Conservation (phyloP, 2,113 vertebrate species). For the Scytalopus superciliaris region DNA sequence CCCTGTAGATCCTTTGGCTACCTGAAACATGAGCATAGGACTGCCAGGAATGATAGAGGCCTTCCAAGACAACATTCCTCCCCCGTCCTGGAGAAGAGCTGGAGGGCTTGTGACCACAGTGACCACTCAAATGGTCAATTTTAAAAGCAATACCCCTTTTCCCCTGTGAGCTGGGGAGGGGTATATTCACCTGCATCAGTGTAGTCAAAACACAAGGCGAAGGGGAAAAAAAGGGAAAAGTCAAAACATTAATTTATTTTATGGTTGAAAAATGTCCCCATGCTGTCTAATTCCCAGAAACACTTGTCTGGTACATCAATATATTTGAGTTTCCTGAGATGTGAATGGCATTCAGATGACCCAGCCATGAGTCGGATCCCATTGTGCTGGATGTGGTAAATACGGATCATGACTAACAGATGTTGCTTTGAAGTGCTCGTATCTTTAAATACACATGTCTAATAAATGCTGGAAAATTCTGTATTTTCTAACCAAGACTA, state of each 20-base stretch:
- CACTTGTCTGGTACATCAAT: neutral
- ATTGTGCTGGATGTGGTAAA: slow-evolving; percentile 36
- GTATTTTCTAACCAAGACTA: neutral
- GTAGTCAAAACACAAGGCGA: neutral
- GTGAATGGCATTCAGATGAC: neutral
- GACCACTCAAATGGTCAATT: neutral
- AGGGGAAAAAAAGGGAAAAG: neutral
- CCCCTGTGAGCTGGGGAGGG: accelerated
- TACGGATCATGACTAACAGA: slow-evolving; percentile 29
- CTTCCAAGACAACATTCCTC: neutral
- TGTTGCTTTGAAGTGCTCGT: slow-evolving; percentile 31
- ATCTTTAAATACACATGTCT: slow-evolving; percentile 18
- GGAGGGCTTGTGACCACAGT: neutral
- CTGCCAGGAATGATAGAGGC: neutral
- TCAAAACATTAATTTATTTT: neutral
- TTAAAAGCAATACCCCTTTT: neutral
- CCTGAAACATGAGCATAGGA: neutral
- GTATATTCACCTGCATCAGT: neutral
- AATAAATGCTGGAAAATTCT: slow-evolving; percentile 14
- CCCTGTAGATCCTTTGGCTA: neutral
- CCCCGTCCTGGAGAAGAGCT: neutral
- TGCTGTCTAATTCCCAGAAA: neutral
- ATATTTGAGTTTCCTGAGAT: neutral
- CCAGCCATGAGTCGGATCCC: neutral
- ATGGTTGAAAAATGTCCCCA: neutral